A percentile compares a stretch with the other conserved stretches of the same genome.
These are phyloP conservation scores for Gandaritis pyraliata DNA, from an alignment of 2,888 invertebrate species.

Conservation along the genomic window DNA sequence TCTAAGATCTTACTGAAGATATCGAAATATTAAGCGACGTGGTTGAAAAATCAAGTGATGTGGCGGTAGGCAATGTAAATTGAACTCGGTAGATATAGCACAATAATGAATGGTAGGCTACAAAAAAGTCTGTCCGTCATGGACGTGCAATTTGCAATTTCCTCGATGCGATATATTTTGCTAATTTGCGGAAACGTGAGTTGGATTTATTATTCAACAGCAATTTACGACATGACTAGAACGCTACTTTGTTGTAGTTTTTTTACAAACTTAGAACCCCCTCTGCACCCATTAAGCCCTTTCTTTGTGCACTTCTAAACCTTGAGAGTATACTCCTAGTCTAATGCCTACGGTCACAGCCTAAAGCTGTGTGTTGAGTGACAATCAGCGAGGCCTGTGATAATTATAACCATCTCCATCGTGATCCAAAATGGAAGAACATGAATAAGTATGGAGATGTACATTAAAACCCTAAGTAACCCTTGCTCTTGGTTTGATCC, in stretches of 20 bases:
- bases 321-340: no score
- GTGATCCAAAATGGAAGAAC: no score
- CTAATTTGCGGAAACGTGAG: constrained; percentile 30
- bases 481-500: no score
- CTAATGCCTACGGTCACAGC: no score
- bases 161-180: constrained; percentile 24
- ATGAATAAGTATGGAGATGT: no score
- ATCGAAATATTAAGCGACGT: not conserved
- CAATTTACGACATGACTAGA: constrained; percentile 20
- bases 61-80: constrained; percentile 3
- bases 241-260: not conserved
- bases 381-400: no score
- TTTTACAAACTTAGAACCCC: not conserved
- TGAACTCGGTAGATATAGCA: constrained; percentile 3
- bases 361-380: no score
- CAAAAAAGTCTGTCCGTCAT: constrained; percentile 18
- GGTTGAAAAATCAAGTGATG: not conserved
- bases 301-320: no score
- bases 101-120: constrained; percentile 10
- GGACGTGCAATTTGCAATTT: constrained; percentile 24
- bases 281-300: no score
- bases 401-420: no score
- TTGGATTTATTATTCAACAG: constrained; percentile 33
- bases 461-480: no score
- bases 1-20: no score